Base-by-base conservation (phyloP, 2,797 vertebrate species). In the Arnoldichthys spilopterus region DNA sequence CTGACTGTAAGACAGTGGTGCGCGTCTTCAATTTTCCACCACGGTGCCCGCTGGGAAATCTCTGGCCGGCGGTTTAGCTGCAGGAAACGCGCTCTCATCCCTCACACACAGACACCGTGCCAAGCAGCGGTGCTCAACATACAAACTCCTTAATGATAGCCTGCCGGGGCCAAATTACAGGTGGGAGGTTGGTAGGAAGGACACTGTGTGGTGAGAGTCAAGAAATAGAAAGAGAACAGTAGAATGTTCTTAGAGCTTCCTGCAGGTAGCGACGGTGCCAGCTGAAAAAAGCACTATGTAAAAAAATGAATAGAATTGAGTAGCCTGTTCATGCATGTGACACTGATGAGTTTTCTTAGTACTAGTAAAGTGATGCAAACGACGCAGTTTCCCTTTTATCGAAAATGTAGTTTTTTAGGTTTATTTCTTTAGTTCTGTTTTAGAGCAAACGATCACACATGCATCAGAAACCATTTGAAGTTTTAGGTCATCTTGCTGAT, bases 21-120 rank as follows among this genome's bases (percentile, higher is more conserved):
- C 75, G 71, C 74, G 80, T 78, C 59, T 81, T 79, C 43, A 76
- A 74, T 80, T 82, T 82, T 84, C 75, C 63, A 49, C 47, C 78
- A 66, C 47, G 24, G 1, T 47, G 72, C 62, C 80, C 75, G 26
- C 69, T 45, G 81, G 82, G 82, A 87, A 85, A 83, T 84, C 74
- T 85, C 53, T 32, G 40, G 70, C 51, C 28, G 40, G 77, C 56
- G 75, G 80, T 80, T 84, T 83, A 81, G 45, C 58, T 47, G 71
- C 63, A 49, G 43, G 73, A 76, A 16, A 37, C n/a, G 24, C 15
- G 18, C 51, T 75, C 71, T 77, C 71, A 70, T 81, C 63, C 64
- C 66, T 77, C 83, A 77, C 59, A 6, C 61, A 37, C 51, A 72
- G 73, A 73, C 69, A 74, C 67, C 56, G 32, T 59, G 64, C 59